phyloP scores from a whole-genome alignment of 2,113 vertebrate species.

The Megaleporinus macrocephalus region DNA sequence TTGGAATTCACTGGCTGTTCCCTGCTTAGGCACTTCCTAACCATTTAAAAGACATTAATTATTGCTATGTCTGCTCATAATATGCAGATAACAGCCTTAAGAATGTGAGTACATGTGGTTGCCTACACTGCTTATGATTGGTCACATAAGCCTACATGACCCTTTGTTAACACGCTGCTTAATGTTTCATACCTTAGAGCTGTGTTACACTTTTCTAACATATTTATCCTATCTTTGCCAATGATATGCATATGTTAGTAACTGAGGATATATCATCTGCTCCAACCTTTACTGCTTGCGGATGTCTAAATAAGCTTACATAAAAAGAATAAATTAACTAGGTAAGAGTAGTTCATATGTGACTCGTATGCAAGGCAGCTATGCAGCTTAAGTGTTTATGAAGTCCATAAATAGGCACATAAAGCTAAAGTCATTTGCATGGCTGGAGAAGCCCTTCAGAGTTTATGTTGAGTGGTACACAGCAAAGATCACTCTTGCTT shows the following conservation, averaged over 20 bases:
- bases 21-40: not conserved
- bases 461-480: not conserved
- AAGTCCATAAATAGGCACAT: not conserved
- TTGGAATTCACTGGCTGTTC: not conserved
- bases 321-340: too few species aligned
- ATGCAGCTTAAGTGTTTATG: not conserved
- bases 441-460: conserved; percentile 1
- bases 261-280: too few species aligned
- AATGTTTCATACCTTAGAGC: too few species aligned
- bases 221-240: too few species aligned
- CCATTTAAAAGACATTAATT: not conserved
- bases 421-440: not conserved
- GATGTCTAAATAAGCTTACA: too few species aligned
- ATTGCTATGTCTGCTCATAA: not conserved
- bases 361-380: not conserved
- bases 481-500: not conserved
- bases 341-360: not conserved
- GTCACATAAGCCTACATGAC: too few species aligned
- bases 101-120: too few species aligned
- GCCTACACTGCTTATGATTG: too few species aligned
- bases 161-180: too few species aligned
- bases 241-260: too few species aligned
- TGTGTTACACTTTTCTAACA: too few species aligned
- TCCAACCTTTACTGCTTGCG: too few species aligned
- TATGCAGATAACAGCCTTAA: not conserved